phyloP scores from a whole-genome alignment of 1,140 invertebrate genomes.

The Scaptomyza pallida region DNA sequence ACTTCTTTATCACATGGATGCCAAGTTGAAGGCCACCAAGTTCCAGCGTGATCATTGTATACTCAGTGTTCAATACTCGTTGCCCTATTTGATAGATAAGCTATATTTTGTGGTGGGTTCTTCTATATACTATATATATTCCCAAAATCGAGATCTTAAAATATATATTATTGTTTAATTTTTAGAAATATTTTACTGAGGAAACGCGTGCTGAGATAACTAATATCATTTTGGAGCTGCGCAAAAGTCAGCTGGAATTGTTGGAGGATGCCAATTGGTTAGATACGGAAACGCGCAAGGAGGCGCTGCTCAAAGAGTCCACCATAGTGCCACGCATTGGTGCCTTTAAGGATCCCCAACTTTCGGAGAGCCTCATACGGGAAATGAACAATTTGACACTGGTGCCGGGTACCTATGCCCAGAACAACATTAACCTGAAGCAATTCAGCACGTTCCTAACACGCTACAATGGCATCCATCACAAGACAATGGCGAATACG shows the following conservation, averaged over 20 bases:
- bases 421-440: conserved; percentile 53
- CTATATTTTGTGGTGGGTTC: conserved; percentile 50
- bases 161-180: conserved; percentile 86
- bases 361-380: conserved; percentile 43
- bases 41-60: conserved; percentile 82
- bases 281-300: conserved; percentile 87
- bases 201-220: conserved; percentile 48
- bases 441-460: conserved; percentile 29
- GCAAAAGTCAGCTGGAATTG: conserved; percentile 86
- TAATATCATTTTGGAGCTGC: conserved; percentile 84
- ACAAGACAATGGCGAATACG: conserved; percentile 24
- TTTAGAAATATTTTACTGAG: conserved; percentile 75
- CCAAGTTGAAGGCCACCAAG: conserved; percentile 43
- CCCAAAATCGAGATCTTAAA: no score
- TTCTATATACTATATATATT: no score
- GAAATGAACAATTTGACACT: conserved; percentile 52
- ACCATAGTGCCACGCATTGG: conserved; percentile 86
- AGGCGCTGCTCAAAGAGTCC: conserved; percentile 86
- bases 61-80: conserved; percentile 31
- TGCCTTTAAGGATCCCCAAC: conserved; percentile 85
- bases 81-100: conserved; percentile 54
- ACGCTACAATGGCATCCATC: conserved; percentile 60
- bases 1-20: conserved; percentile 65
- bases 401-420: conserved; percentile 36
- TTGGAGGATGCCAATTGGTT: conserved; percentile 89